Conservation (phyloP, 2,888 invertebrate genomes). For the Melipona bicolor region DNA sequence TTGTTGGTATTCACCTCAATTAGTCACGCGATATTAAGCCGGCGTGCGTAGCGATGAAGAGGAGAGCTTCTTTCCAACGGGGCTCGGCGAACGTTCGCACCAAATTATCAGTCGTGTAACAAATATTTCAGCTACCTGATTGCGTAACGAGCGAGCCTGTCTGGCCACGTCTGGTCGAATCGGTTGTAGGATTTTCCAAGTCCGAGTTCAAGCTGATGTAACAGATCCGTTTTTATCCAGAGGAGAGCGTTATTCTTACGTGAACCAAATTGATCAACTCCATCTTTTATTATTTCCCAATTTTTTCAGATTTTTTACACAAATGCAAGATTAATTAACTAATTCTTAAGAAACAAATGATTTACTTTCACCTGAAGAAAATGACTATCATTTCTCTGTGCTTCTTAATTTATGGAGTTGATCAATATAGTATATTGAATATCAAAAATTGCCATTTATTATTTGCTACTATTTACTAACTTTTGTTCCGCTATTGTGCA, state of each 20-base stretch:
- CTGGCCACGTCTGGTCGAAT: constrained; percentile 4
- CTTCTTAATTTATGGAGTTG: too few species aligned
- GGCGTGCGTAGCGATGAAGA: constrained; percentile 4
- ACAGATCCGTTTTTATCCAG: constrained; percentile 10
- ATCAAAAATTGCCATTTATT: too few species aligned
- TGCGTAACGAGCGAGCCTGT: background rate
- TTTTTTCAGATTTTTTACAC: too few species aligned
- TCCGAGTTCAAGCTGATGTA: background rate
- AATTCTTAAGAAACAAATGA: too few species aligned
- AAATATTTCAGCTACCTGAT: constrained; percentile 8
- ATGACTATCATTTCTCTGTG: too few species aligned
- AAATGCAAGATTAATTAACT: too few species aligned
- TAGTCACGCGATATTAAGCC: constrained; percentile 39
- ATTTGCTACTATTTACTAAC: too few species aligned
- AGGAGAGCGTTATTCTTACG: background rate
- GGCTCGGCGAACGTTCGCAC: background rate
- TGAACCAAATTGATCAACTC: too few species aligned
- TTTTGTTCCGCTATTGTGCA: too few species aligned
- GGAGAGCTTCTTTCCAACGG: constrained; percentile 7
- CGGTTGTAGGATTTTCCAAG: background rate
- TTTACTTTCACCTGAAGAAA: too few species aligned
- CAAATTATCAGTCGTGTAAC: constrained; percentile 23
- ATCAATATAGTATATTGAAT: too few species aligned
- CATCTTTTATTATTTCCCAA: too few species aligned
- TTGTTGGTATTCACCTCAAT: constrained; percentile 32